Percentiles rank a stretch among this genome's conserved stretches.
Evolutionary conservation across 2,113 vertebrate species (phyloP).

Genomic region (Ammospiza nelsoni): DNA sequence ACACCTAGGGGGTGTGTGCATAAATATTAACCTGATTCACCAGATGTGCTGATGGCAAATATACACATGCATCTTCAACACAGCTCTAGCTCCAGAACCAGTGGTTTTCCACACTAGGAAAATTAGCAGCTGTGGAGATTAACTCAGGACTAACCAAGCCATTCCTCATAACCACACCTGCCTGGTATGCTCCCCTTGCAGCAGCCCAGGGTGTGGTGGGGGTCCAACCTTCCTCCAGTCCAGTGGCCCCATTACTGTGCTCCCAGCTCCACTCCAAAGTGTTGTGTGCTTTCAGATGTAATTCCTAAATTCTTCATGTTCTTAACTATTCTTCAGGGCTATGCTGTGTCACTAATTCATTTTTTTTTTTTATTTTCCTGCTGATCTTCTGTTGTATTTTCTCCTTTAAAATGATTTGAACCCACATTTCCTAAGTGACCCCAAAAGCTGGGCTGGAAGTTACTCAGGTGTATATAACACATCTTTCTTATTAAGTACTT

Average conservation of each 20-base stretch:
- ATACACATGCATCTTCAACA: background rate
- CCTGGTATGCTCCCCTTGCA: background rate
- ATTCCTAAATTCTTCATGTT: background rate
- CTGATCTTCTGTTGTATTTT: background rate
- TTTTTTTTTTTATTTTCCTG: background rate
- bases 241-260: background rate
- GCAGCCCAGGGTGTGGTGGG: background rate
- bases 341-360: background rate
- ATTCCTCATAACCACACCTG: background rate
- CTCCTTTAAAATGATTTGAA: background rate
- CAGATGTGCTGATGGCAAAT: background rate
- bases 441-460: background rate
- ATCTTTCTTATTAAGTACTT: background rate
- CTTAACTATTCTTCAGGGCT: background rate
- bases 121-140: background rate
- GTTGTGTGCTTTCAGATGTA: background rate
- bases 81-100: background rate
- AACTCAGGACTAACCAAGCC: no score
- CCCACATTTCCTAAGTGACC: background rate
- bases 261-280: background rate
- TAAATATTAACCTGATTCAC: background rate
- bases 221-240: background rate
- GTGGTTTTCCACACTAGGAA: background rate
- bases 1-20: fast-evolving
- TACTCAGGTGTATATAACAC: background rate